Percentiles rank a stretch among this genome's conserved stretches.
Conservation (phyloP, 2,113 vertebrate genomes). For the Sarotherodon lohbergeri region DNA sequence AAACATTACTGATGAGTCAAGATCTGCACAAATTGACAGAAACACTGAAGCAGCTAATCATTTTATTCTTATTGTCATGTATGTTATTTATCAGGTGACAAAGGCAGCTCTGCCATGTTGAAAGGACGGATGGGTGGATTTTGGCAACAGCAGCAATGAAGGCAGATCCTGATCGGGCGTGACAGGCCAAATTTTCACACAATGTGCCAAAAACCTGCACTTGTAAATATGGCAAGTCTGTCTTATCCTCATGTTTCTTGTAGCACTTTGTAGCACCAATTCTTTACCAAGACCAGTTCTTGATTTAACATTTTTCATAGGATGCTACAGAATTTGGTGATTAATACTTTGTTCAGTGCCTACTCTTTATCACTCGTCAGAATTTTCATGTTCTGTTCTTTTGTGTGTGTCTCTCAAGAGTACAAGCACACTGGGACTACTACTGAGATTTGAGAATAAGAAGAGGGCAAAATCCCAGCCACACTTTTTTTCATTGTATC, state of each 20-base stretch:
- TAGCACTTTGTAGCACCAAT: neutral
- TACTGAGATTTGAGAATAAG: neutral
- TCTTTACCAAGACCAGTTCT: neutral
- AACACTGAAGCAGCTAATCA: no score
- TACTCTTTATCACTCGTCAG: constrained; percentile 33
- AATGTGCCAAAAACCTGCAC: neutral
- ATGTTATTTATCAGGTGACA: no score
- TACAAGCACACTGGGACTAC: neutral
- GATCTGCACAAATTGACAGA: no score
- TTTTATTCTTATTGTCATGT: no score
- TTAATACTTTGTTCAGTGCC: constrained; percentile 23
- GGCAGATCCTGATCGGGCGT: neutral
- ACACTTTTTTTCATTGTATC: neutral
- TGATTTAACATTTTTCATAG: constrained; percentile 15
- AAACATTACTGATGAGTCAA: no score
- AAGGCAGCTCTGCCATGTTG: no score
- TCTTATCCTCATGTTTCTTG: neutral
- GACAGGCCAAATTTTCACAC: neutral
- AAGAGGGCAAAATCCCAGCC: neutral
- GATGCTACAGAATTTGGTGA: constrained; percentile 5
- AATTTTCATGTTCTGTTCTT: neutral
- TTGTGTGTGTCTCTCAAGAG: neutral
- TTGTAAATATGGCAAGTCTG: neutral
- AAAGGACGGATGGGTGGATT: neutral
- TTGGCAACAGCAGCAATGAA: neutral